Percentiles rank a stretch among this genome's conserved stretches.
These are phyloP conservation scores for Hyposmocoma kahamanoa DNA, from an alignment of 1,140 invertebrate species.

Conservation along the genomic window DNA sequence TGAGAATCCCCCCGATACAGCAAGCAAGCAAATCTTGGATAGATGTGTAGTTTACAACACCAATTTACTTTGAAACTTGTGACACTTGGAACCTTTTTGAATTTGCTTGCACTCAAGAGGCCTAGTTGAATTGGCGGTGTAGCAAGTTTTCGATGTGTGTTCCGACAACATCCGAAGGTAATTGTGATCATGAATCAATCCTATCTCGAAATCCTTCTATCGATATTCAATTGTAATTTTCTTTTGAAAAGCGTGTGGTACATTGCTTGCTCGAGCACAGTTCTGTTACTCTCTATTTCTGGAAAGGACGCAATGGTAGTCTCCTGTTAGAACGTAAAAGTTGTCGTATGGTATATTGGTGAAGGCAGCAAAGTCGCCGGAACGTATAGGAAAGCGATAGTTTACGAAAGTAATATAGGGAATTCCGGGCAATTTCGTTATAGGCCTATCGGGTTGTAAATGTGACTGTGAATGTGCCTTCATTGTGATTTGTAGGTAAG, in stretches of 20 bases:
- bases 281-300: neutral
- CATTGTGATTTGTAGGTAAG: constrained; percentile 20
- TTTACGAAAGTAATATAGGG: constrained; percentile 49
- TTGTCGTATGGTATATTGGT: constrained; percentile 9
- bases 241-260: constrained; percentile 28
- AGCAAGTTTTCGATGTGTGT: neutral
- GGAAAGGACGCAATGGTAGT: constrained; percentile 4
- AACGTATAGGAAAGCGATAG: constrained; percentile 45
- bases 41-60: too few species aligned
- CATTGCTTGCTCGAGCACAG: neutral
- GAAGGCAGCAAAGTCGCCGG: constrained; percentile 8
- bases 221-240: constrained; percentile 10
- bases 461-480: constrained; percentile 24
- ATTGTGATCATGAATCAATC: constrained; percentile 66
- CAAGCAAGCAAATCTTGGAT: constrained; percentile 25
- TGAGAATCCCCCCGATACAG: constrained; percentile 26
- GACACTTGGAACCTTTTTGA: too few species aligned
- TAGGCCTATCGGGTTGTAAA: constrained; percentile 33
- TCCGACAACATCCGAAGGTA: constrained; percentile 48
- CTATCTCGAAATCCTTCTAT: constrained; percentile 39
- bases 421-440: constrained; percentile 41
- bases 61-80: too few species aligned
- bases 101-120: too few species aligned
- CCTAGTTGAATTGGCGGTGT: neutral
- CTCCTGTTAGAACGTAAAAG: constrained; percentile 17